Evolutionary conservation across 2,797 vertebrate genomes (phyloP), one percentile per base, ranked within the genome.

Genomic region (Diplodus puntazzo): DNA sequence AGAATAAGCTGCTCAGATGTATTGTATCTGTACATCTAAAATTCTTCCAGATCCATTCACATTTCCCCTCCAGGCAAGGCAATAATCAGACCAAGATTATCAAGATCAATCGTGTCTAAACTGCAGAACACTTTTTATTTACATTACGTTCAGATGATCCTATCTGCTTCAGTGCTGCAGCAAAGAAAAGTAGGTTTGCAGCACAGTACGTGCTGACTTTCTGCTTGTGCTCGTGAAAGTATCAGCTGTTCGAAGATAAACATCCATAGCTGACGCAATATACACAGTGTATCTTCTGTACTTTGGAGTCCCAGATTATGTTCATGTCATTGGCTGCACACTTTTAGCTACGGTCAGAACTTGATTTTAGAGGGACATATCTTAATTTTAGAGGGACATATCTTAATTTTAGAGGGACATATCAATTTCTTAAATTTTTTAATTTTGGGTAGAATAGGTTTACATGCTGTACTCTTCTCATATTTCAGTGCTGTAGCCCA

Each of bases 1-100:
- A 80, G 73, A 73, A 17, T 77, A 4, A 74, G 30, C 48, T 52
- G 14, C 75, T 81, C 52, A 77, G 69, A 88, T 83, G 81, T 75
- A 54, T 21, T 59, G 2, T 16, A 12, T 55, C n/a, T 50, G 1
- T 25, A 42, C 61, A 68, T 45, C 25, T 3, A 11, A 39, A 39
- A 39, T 30, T 23, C 14, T 52, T 30, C 18, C 27, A 11, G 21
- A 43, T 1, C 12, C 27, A 13, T 1, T 50, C 8, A 73, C 16
- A 73, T 52, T 58, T 73, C 54, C 68, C 14, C 48, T 18, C 8
- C 5, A 3, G 1, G 2, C 21, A 16, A 4, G 65, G 54, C 9
- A 5, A 2, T 12, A 49, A 8, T 16, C 21, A 39, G 34, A 39
- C 34, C 34, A 10, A 39, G 34, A 9, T 39, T 10, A 9, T 39